phyloP scores from a whole-genome alignment of 2,888 invertebrate genomes.

The Ischnus inquisitorius region DNA sequence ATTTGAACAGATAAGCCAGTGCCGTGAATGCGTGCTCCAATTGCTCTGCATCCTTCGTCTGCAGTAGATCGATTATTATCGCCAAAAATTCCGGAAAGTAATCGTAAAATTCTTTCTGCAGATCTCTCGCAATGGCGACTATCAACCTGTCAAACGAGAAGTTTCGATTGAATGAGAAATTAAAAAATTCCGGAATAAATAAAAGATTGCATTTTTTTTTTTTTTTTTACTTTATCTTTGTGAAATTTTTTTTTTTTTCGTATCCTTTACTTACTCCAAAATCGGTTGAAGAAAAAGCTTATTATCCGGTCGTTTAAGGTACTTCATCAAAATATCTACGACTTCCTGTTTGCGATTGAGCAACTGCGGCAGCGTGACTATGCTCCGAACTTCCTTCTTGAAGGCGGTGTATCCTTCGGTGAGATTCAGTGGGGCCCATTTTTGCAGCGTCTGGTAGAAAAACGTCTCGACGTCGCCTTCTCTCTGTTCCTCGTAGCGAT shows the following conservation, averaged over 20 bases:
- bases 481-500: slow-evolving; percentile 90
- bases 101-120: slow-evolving; percentile 95
- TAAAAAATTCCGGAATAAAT: no score
- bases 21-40: slow-evolving; percentile 95
- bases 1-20: slow-evolving; percentile 96
- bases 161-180: no score
- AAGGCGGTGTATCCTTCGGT: slow-evolving; percentile 93
- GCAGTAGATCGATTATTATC: slow-evolving; percentile 90
- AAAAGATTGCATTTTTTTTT: background rate
- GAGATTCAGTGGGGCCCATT: slow-evolving; percentile 96
- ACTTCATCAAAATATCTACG: slow-evolving; percentile 90
- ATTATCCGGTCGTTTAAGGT: slow-evolving; percentile 90
- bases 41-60: slow-evolving; percentile 93
- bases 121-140: slow-evolving; percentile 94
- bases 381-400: slow-evolving; percentile 90
- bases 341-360: slow-evolving; percentile 93
- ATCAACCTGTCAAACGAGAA: slow-evolving; percentile 88
- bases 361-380: slow-evolving; percentile 94
- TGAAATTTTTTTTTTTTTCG: background rate
- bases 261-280: slow-evolving; percentile 91
- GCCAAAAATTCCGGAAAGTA: slow-evolving; percentile 92
- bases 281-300: slow-evolving; percentile 92
- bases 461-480: slow-evolving; percentile 91
- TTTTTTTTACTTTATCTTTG: background rate
- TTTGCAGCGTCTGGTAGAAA: slow-evolving; percentile 93